Conservation (phyloP, 1,140 invertebrate species). For the Centruroides sculpturatus region DNA sequence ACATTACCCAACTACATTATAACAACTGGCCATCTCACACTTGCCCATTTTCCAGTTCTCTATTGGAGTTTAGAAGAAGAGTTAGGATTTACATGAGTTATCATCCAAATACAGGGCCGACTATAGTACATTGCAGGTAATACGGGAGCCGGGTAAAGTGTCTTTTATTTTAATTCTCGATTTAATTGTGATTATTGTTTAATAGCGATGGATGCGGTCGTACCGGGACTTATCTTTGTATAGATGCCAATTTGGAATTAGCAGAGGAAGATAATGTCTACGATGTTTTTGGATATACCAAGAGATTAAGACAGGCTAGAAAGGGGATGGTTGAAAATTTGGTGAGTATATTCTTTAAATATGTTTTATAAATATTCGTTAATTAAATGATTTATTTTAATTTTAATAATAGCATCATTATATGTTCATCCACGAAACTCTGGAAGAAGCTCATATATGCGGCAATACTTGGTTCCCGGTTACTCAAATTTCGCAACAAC, state of each 20-base stretch:
- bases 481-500: conserved; percentile 64
- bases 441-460: conserved; percentile 81
- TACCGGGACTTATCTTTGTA: conserved; percentile 84
- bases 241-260: conserved; percentile 90
- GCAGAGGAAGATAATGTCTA: conserved; percentile 82
- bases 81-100: conserved; percentile 40
- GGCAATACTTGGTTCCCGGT: conserved; percentile 86
- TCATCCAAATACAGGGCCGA: conserved; percentile 14
- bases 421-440: conserved; percentile 89
- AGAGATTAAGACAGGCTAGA: conserved; percentile 77
- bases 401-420: conserved; percentile 65
- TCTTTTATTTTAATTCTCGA: too few species aligned
- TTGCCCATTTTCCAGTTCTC: conserved; percentile 72
- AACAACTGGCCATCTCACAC: conserved; percentile 93
- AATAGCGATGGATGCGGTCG: conserved; percentile 83
- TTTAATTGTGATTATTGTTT: too few species aligned
- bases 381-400: not conserved
- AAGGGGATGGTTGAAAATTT: conserved; percentile 86
- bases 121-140: conserved; percentile 91
- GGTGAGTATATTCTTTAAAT: conserved; percentile 40
- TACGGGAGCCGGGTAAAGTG: not conserved
- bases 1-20: conserved; percentile 84
- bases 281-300: conserved; percentile 86
- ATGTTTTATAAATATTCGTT: not conserved
- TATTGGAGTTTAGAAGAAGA: conserved; percentile 75